Base-by-base conservation (phyloP, 2,797 vertebrate genomes). In the Pelochelys cantorii region DNA sequence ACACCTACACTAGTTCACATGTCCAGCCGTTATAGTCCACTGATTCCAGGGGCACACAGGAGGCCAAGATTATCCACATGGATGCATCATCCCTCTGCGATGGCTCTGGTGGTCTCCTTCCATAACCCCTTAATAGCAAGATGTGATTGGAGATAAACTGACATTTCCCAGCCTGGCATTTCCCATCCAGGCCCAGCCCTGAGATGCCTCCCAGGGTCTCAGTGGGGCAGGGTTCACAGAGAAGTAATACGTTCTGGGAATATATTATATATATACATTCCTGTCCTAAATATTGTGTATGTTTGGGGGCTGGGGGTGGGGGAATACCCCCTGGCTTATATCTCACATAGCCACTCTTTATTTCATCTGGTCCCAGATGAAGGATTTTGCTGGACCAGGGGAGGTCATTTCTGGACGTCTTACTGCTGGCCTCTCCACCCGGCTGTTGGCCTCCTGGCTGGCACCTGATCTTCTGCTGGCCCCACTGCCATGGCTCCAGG, bases 61-160 rank as follows among this genome's bases (percentile, higher is more conserved):
- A 74, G 71, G 17, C 34, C 31, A 65, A 2, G 34, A 5, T 23
- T 34, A 74, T 37, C 18, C 25, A 37, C 11, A 3, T 74, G 71
- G 71, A 74, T 20, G 37, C 22, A 23, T 74, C 22, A 74, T 74
- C 10, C 10, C 34, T 42, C 37, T 25, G 37, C 25, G 37, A 74
- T 74, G 71, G 34, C 37, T 74, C 23, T 74, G 23, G 37, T 74
- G 37, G 71, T 37, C 37, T 74, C 22, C 22, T 37, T 20, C 23
- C 23, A 42, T 5, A 74, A 65, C n/a, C 53, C 11, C 5, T 15
- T 53, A 3, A 3, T 54, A n/a, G 14, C 0, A 75, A 3, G 10
- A 34, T 79, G 25, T 1, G 1, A 18, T 65, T 27, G 52, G 59
- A 80, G 53, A 17, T 20, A 82, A 7, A 34, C 9, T 75, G 17